A percentile compares a stretch with the other conserved stretches of the same genome.
Evolutionary conservation across 53 echinoderm and acorn worm species (phyloP).

Genomic region (Stichopus horrens): DNA sequence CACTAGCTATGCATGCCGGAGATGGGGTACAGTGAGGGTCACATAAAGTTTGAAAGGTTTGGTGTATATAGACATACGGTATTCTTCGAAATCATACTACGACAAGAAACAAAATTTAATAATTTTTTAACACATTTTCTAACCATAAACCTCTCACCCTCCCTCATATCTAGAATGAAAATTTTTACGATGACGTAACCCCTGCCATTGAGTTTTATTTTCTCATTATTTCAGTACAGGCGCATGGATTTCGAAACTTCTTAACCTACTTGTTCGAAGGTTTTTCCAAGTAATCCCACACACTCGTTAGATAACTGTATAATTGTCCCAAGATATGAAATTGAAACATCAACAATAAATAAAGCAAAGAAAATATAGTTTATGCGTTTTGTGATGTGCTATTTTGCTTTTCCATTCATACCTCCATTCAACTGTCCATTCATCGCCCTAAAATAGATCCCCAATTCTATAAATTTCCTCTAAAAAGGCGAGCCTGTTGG

Average conservation of each 20-base stretch:
- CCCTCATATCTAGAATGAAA: not conserved
- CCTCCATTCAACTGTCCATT: not conserved
- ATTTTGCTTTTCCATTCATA: not conserved
- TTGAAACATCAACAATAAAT: constrained; percentile 26
- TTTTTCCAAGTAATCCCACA: constrained; percentile 32
- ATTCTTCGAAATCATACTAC: no score
- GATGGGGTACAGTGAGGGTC: no score
- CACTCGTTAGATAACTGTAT: not conserved
- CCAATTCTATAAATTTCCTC: constrained; percentile 14
- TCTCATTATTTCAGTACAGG: not conserved
- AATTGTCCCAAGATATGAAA: constrained; percentile 1
- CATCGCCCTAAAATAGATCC: constrained; percentile 1
- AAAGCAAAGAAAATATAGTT: not conserved
- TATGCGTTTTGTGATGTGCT: not conserved
- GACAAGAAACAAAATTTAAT: no score
- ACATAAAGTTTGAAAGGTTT: no score
- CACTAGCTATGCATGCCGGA: no score
- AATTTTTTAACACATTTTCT: no score
- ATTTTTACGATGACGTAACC: not conserved
- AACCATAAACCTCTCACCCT: no score
- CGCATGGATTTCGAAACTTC: not conserved
- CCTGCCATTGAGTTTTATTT: not conserved
- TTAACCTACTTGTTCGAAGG: constrained; percentile 23
- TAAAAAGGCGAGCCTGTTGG: not conserved
- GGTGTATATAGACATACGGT: no score